These are phyloP conservation scores for Pomacea canaliculata DNA, from an alignment of 2,888 invertebrate species.

Conservation along the genomic window DNA sequence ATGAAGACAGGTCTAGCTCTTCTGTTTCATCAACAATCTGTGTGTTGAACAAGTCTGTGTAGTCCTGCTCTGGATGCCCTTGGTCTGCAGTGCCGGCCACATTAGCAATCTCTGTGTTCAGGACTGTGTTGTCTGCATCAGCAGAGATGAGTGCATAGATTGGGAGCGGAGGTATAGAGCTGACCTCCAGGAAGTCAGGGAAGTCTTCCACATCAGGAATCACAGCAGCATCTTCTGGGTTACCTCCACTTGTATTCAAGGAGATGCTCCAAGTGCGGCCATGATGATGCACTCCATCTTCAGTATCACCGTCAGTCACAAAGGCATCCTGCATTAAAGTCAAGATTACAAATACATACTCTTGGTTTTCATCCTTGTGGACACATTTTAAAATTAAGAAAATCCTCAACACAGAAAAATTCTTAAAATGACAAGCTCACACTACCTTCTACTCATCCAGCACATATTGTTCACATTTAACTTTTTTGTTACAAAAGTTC, in stretches of 20 bases:
- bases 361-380: not conserved
- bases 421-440: too few species aligned
- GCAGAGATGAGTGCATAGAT: constrained; percentile 95
- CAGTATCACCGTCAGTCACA: constrained; percentile 44
- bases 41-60: constrained; percentile 84
- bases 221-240: constrained; percentile 17
- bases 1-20: constrained; percentile 49
- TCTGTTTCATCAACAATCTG: constrained; percentile 49
- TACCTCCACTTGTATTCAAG: constrained; percentile 48
- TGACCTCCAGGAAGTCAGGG: constrained; percentile 82
- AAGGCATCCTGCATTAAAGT: constrained; percentile 31
- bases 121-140: constrained; percentile 74
- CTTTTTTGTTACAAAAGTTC: too few species aligned
- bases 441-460: too few species aligned
- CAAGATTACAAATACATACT: not conserved
- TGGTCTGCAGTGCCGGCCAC: constrained; percentile 39
- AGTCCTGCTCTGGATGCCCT: constrained; percentile 74
- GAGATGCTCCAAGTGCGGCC: constrained; percentile 34
- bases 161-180: constrained; percentile 97
- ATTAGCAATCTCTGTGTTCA: constrained; percentile 43
- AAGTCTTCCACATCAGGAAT: constrained; percentile 6
- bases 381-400: constrained; percentile 37
- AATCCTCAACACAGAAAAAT: constrained; percentile 70
- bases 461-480: too few species aligned
- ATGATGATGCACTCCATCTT: constrained; percentile 38